Base-by-base conservation (phyloP, 1,140 invertebrate species). In the Anagrus nilaparvatae region DNA sequence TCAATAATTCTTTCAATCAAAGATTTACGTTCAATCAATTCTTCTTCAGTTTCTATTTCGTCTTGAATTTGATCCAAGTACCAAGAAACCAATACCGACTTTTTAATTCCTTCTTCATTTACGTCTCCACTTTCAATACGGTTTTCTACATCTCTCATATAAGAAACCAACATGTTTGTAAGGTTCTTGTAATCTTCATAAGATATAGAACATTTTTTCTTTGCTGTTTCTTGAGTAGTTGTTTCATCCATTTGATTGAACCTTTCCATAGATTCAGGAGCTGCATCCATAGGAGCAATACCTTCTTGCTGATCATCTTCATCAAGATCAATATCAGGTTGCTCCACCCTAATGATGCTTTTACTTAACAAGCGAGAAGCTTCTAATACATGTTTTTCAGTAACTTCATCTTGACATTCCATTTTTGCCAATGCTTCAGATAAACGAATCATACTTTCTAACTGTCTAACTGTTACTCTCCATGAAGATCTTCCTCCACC, bases 391-490 rank as follows among this genome's bases (percentile, higher is more conserved):
- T 99, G 95, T 19, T 81, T 81, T 1, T 79, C 70, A 5, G 77
- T 74, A 10, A 97, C 93, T 59, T 86, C 79, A 48, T 94, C 88
- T 43, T 78, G 80, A 64, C 95, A 99, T 65, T 97, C 84, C 70
- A 99, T 79, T 62, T 94, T 84, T 24, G 97, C 95, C 74, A 97
- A 84, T 9, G 86, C 92, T 71, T 99, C 97, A 5, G 93, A 89
- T 9, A 99, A 71, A 21, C 96, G 82, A 53, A 99, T 83, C 77
- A 99, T 83, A 57, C 90, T 96, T 70, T 99, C 97, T 35, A 99
- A 70, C 61, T 99, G 96, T n/a, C 97, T 73, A n/a, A 99, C 96
- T 0, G 96, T 99, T 43, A 98, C 95, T 35, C 94, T 72, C 90
- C 93, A 97, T 0, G 84, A 81, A 17, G 87, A 86, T 39, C 80